Evolutionary conservation across 37 sponge, comb jelly and placozoan genomes (phyloP), one percentile per base, ranked within the genome.

Genomic region (Agelas oroides): DNA sequence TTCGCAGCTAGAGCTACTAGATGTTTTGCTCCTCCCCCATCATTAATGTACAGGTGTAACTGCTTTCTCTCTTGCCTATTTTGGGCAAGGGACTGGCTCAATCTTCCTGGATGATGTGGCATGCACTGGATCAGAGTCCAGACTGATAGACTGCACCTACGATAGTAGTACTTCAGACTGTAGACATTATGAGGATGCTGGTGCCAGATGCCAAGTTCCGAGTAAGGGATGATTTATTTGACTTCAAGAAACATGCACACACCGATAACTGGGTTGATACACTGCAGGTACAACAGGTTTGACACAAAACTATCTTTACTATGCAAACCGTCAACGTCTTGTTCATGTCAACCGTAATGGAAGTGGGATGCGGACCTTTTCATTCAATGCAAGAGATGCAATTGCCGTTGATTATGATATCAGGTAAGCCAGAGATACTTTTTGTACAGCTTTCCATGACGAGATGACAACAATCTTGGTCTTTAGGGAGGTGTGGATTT

Each of bases 101-200:
- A 76, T 76, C 1, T 21, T 59, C 6, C 53, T 76, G 77, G 77
- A 76, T 16, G 36, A 58, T 59, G 77, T 76, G 56, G 5, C 56
- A 33, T 76, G 77, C 61, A 56, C 35, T 56, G 77, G 77, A 55
- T 34, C 28, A 2, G 77, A 76, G 32, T 34, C 31, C 23, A 21
- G 28, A 6, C 77, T 76, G 14, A 19, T 76, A 15, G 56, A 76
- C 35, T 76, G 77, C 35, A 34, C 77, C 16, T 76, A 59, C 19
- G 61, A 58, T 5, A 55, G 60, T 57, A 27, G 1, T 55, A 59
- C 77, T 52, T 17, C 1, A 25, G 59, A 33, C 25, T 54, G 56
- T 59, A 11, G 59, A 56, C 77, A 76, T 37, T 31, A 16, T 76
- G 61, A 76, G 23, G 77, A 61, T 61, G 62, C 62, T 61, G 62